A percentile compares a stretch with the other conserved stretches of the same genome.
These are phyloP conservation scores for Bolborhynchus lineola DNA, from an alignment of 2,113 vertebrate species.

Conservation along the genomic window DNA sequence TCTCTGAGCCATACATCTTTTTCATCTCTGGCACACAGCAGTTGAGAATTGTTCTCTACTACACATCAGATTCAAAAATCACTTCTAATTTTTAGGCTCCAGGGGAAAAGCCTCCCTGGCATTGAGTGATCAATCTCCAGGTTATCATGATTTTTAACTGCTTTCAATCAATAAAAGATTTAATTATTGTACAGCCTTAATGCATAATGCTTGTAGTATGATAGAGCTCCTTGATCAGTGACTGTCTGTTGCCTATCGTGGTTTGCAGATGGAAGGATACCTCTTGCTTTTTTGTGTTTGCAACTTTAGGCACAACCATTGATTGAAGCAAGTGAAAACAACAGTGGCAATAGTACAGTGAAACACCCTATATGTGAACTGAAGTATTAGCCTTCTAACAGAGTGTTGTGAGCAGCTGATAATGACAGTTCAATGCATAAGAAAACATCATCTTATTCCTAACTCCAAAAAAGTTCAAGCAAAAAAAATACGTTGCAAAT, in stretches of 20 bases:
- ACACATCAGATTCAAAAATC: neutral
- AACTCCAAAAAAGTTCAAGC: conserved; percentile 16
- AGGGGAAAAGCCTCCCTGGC: neutral
- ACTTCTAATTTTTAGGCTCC: neutral
- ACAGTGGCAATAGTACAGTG: neutral
- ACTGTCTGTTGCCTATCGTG: neutral
- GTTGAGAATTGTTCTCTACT: neutral
- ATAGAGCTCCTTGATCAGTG: neutral
- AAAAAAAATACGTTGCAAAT: conserved; percentile 27
- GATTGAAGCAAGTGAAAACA: conserved; percentile 39
- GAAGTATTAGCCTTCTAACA: conserved; percentile 43
- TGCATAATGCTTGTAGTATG: neutral
- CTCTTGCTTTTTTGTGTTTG: neutral
- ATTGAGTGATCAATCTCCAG: neutral
- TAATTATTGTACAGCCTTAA: neutral
- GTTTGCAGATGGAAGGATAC: conserved; percentile 27
- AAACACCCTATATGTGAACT: conserved; percentile 18
- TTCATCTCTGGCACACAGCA: neutral
- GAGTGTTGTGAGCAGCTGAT: neutral
- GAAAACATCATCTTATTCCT: conserved; percentile 25
- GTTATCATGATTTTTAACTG: neutral
- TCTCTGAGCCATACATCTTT: neutral
- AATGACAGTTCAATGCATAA: conserved; percentile 21
- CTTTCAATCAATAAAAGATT: neutral
- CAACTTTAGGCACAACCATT: conserved; percentile 31